Evolutionary conservation across 2,888 invertebrate species (phyloP).

Genomic region (Ceriagrion tenellum): DNA sequence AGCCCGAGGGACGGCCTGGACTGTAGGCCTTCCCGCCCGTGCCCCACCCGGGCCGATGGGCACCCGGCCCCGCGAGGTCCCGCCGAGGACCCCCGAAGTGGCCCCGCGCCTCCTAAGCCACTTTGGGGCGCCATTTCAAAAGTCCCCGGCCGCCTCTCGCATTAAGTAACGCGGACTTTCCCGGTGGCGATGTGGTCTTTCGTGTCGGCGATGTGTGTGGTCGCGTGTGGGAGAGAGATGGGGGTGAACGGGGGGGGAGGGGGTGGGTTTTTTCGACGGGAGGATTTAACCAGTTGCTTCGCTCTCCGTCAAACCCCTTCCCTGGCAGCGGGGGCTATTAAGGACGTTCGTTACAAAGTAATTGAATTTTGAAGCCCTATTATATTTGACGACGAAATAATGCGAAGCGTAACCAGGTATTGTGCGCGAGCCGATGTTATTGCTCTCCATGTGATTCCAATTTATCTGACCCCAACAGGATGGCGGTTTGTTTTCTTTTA

Average conservation of each 20-base stretch:
- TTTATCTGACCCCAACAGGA: neutral
- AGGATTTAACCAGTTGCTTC: constrained; percentile 56
- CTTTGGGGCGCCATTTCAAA: constrained; percentile 52
- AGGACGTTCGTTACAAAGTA: constrained; percentile 1
- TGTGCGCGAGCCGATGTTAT: neutral
- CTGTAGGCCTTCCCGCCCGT: neutral
- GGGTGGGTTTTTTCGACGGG: neutral
- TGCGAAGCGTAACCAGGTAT: neutral
- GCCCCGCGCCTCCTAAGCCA: constrained; percentile 27
- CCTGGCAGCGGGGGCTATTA: constrained; percentile 7
- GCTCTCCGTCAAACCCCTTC: neutral
- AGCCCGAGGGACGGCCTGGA: neutral
- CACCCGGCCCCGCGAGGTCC: neutral
- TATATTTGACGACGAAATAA: constrained; percentile 51
- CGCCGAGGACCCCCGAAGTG: constrained; percentile 5
- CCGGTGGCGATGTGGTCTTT: neutral
- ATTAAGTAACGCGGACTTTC: neutral
- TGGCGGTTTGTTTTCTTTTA: neutral
- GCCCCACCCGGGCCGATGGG: no score
- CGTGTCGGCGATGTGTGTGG: neutral
- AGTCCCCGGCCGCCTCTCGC: constrained; percentile 8
- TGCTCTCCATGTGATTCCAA: neutral
- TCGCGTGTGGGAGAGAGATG: constrained; percentile 25
- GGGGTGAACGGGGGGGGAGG: neutral
- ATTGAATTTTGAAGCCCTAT: constrained; percentile 32